Evolutionary conservation across 2,113 vertebrate genomes (phyloP).

Genomic region (Scartelaos histophorus): DNA sequence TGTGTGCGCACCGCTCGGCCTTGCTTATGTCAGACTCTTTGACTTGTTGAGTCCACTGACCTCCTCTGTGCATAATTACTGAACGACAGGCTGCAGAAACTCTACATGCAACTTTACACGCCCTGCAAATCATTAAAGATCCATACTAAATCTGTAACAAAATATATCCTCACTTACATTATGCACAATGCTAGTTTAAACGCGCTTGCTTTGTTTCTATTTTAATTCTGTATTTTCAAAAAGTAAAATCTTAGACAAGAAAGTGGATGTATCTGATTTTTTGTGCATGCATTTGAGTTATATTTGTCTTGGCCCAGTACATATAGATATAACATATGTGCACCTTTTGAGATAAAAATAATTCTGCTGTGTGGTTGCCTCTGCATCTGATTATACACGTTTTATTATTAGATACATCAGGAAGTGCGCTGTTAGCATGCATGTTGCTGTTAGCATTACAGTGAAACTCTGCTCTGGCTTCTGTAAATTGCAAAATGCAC

Average conservation of each 20-base stretch:
- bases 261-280: conserved; percentile 25
- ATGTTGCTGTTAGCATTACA: too few relatives aligned
- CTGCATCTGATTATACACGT: too few relatives aligned
- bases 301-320: too few relatives aligned
- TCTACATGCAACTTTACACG: conserved; percentile 32
- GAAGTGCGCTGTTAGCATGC: too few relatives aligned
- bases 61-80: conserved; percentile 36
- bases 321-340: too few relatives aligned
- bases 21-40: conserved; percentile 27
- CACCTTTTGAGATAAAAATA: too few relatives aligned
- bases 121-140: neutral
- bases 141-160: conserved; percentile 5
- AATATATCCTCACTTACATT: conserved; percentile 11
- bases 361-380: too few relatives aligned
- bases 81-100: conserved; percentile 52
- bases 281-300: too few relatives aligned
- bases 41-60: conserved; percentile 25
- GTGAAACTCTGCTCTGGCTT: too few relatives aligned
- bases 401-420: too few relatives aligned
- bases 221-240: conserved; percentile 18
- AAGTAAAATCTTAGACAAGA: conserved; percentile 25
- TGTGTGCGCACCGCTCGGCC: conserved; percentile 33
- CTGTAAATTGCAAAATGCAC: too few relatives aligned
- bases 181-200: conserved; percentile 26
- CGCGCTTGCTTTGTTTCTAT: conserved; percentile 12